Evolutionary conservation across 2,797 vertebrate genomes (phyloP), one percentile per base, ranked within the genome.

Genomic region (Acrossocheilus wenchowensis): DNA sequence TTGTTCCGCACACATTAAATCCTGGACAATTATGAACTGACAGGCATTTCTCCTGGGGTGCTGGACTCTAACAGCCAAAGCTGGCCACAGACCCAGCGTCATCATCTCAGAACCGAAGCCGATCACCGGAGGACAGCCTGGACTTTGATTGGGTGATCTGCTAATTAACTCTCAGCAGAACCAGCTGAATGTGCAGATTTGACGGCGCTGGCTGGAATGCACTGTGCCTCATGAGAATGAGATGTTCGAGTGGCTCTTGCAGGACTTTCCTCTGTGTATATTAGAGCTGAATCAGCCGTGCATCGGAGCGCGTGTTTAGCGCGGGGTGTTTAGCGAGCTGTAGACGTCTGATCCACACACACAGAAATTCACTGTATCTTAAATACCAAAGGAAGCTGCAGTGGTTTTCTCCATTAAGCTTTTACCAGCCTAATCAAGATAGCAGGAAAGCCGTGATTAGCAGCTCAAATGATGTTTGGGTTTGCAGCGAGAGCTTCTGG

Each of bases 401-500:
- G 73, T 30, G 30, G 77, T n/a, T 60, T 84, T 64, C 26, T 69
- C 43, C 81, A 79, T 85, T 81, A 81, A 68, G 60, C 88, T 87
- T 84, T 89, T 87, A 90, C 86, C 84, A 74, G 74, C 66, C 81
- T 85, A 83, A 88, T 83, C 75, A 83, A 80, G 82, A 36, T 7
- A 78, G 39, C 72, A 39, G 77, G 36, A 52, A 84, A 78, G 23
- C 50, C 5, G 50, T 39, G 41, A 87, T 88, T 87, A 89, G 69
- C 57, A 30, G 41, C 68, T 78, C 21, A 85, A 83, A 23, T 52
- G 64, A n/a, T 12, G 57, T 81, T 78, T 86, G 14, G 64, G 7
- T 72, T 68, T 74, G 54, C 7, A 62, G 52, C 10, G 9, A 19
- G 15, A 10, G 8, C 1, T 26, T 8, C 34, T 54, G 30, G 48